phyloP scores from a whole-genome alignment of 1,140 invertebrate species.

The Thalassaphorura encarpata region DNA sequence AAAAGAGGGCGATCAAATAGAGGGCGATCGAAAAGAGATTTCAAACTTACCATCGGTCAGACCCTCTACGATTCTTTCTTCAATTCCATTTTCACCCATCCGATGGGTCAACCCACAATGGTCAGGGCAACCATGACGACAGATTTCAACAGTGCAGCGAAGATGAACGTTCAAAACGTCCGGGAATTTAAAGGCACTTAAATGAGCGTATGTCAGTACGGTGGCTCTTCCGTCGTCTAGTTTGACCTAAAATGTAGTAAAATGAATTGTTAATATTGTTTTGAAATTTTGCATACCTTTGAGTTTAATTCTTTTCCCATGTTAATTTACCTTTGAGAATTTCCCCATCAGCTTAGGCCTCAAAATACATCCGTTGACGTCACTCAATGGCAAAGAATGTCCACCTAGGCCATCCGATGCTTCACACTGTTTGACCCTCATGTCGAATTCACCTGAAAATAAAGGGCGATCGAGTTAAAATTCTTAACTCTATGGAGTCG shows the following conservation, averaged over 20 bases:
- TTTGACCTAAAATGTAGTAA: too few relatives aligned
- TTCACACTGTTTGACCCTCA: slow-evolving; percentile 88
- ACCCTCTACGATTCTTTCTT: too few relatives aligned
- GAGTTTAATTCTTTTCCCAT: too few relatives aligned
- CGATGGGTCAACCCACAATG: too few relatives aligned
- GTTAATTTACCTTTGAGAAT: slow-evolving; percentile 75
- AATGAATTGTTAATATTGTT: too few relatives aligned
- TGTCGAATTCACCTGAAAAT: slow-evolving; percentile 94
- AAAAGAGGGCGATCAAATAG: too few relatives aligned
- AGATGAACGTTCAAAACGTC: slow-evolving; percentile 88
- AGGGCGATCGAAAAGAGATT: too few relatives aligned
- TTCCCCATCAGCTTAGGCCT: slow-evolving; percentile 89
- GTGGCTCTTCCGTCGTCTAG: slow-evolving; percentile 70
- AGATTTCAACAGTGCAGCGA: slow-evolving; percentile 54
- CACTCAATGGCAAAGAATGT: slow-evolving; percentile 80
- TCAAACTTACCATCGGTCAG: too few relatives aligned
- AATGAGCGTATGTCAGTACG: slow-evolving; percentile 88
- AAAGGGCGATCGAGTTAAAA: too few relatives aligned
- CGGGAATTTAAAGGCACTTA: slow-evolving; percentile 92
- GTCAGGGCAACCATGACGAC: slow-evolving; percentile 26
- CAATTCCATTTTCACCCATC: too few relatives aligned
- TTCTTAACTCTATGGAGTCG: too few relatives aligned
- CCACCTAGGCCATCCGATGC: slow-evolving; percentile 75
- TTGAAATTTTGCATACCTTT: too few relatives aligned
- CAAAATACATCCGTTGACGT: slow-evolving; percentile 83